Evolutionary conservation across 2,888 invertebrate species (phyloP).

Genomic region (Melipona bicolor): DNA sequence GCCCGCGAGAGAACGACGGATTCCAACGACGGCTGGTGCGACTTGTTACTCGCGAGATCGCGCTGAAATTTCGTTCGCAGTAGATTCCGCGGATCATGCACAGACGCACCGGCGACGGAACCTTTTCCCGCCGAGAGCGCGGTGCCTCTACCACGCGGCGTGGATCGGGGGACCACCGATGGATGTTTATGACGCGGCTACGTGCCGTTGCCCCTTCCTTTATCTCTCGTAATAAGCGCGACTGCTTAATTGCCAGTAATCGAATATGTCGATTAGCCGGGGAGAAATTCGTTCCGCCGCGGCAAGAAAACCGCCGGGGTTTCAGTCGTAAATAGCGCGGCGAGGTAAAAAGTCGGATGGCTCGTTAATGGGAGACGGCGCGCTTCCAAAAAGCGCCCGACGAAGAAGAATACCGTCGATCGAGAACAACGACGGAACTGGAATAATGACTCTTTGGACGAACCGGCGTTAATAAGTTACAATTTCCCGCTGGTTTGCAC

Average conservation of each 20-base stretch:
- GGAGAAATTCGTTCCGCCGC: slow-evolving; percentile 50
- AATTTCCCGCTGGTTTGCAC: slow-evolving; percentile 20
- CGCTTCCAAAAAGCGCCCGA: slow-evolving; percentile 33
- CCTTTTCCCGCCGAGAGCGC: slow-evolving; percentile 23
- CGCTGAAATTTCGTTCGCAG: slow-evolving; percentile 11
- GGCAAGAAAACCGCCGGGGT: slow-evolving; percentile 33
- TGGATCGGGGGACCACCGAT: slow-evolving; percentile 48
- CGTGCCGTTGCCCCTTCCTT: slow-evolving; percentile 68
- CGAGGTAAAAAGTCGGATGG: slow-evolving; percentile 51
- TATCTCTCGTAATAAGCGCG: slow-evolving; percentile 65
- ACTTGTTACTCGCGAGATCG: neutral
- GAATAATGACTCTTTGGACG: slow-evolving; percentile 20
- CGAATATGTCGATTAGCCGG: slow-evolving; percentile 59
- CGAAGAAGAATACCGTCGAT: neutral
- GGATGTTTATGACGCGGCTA: slow-evolving; percentile 65
- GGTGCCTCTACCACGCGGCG: slow-evolving; percentile 10
- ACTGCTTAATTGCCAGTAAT: slow-evolving; percentile 68
- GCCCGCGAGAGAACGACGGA: neutral
- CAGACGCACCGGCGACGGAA: slow-evolving; percentile 26
- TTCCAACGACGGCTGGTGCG: neutral
- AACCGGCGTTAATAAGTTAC: neutral
- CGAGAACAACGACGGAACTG: slow-evolving; percentile 29
- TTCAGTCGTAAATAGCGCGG: slow-evolving; percentile 44
- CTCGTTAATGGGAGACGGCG: slow-evolving; percentile 51
- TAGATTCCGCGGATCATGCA: slow-evolving; percentile 29